Evolutionary conservation across 2,888 invertebrate genomes (phyloP).

Genomic region (Rhimphoctona megacephalus): DNA sequence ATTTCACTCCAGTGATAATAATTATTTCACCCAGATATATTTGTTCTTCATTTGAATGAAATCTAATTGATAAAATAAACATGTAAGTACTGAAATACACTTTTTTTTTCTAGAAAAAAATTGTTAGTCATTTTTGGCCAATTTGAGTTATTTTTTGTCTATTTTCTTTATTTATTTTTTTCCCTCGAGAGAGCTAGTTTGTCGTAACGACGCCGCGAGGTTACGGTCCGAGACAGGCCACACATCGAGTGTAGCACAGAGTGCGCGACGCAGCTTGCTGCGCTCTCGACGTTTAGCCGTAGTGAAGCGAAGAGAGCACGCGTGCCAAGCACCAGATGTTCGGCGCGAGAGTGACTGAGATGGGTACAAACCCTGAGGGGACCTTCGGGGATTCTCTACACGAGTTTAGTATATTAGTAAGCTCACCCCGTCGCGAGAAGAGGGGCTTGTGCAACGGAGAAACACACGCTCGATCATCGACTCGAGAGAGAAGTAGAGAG

Average conservation of each 20-base stretch:
- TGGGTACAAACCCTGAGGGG: conserved; percentile 32
- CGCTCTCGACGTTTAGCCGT: conserved; percentile 47
- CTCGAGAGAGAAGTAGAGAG: conserved; percentile 32
- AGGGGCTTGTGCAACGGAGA: conserved; percentile 62
- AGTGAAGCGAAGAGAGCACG: conserved; percentile 62
- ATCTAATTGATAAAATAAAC: too few species aligned
- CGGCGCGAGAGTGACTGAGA: conserved; percentile 60
- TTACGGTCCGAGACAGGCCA: conserved; percentile 5
- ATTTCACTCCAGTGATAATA: background rate
- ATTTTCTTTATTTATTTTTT: background rate
- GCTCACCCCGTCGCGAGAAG: conserved; percentile 73
- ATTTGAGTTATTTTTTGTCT: background rate
- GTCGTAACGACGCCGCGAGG: conserved; percentile 1
- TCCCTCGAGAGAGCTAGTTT: background rate
- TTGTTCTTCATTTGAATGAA: too few species aligned
- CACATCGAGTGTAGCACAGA: conserved; percentile 6
- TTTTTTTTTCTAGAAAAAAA: background rate
- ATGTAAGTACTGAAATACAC: too few species aligned
- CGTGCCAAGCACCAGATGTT: conserved; percentile 72
- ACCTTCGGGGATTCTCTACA: conserved; percentile 36
- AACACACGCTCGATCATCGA: conserved; percentile 46
- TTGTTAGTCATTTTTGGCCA: background rate
- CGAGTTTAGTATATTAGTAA: conserved; percentile 51
- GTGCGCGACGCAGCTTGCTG: conserved; percentile 19
- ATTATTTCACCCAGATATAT: too few species aligned